A percentile compares a stretch with the other conserved stretches of the same genome.
These are phyloP conservation scores for Anthopleura xanthogrammica DNA, from an alignment of 92 coral and sea anemone genomes.

Conservation along the genomic window DNA sequence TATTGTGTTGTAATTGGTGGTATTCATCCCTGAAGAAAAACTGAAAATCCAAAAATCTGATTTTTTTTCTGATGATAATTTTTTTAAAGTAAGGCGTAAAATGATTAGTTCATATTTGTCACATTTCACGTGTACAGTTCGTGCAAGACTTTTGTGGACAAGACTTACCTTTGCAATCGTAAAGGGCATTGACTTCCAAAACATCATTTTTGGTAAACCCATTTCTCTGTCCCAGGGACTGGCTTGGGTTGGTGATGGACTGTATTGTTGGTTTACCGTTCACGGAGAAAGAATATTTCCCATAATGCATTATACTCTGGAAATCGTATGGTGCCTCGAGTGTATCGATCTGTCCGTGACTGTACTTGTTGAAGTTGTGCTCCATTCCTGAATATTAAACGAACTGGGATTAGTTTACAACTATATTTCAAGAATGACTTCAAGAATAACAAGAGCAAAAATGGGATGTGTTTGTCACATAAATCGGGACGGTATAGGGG, in stretches of 20 bases:
- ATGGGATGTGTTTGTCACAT: too few species aligned
- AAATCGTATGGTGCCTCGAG: conserved; percentile 75
- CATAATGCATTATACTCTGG: conserved; percentile 90
- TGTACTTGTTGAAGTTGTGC: conserved; percentile 79
- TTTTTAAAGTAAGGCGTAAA: too few species aligned
- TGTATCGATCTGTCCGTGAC: conserved; percentile 52
- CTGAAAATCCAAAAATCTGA: too few species aligned
- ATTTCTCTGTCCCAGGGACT: conserved; percentile 65
- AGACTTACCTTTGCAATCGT: conserved; percentile 73
- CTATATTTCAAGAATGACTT: too few species aligned
- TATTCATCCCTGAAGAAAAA: too few species aligned
- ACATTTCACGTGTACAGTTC: too few species aligned
- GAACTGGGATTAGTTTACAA: not conserved
- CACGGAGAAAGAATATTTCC: conserved; percentile 59
- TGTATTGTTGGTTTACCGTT: conserved; percentile 69
- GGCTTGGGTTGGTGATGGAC: conserved; percentile 47
- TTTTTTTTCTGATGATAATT: too few species aligned
- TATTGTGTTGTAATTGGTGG: too few species aligned
- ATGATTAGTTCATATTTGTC: too few species aligned
- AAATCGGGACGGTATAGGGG: too few species aligned
- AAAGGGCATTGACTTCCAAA: conserved; percentile 73
- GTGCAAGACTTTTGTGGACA: too few species aligned
- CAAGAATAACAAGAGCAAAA: too few species aligned
- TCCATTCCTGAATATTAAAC: conserved; percentile 33
- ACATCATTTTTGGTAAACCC: conserved; percentile 67